A percentile compares a stretch with the other conserved stretches of the same genome.
phyloP scores from a whole-genome alignment of 2,113 vertebrate species.

The Cygnus buccinator region DNA sequence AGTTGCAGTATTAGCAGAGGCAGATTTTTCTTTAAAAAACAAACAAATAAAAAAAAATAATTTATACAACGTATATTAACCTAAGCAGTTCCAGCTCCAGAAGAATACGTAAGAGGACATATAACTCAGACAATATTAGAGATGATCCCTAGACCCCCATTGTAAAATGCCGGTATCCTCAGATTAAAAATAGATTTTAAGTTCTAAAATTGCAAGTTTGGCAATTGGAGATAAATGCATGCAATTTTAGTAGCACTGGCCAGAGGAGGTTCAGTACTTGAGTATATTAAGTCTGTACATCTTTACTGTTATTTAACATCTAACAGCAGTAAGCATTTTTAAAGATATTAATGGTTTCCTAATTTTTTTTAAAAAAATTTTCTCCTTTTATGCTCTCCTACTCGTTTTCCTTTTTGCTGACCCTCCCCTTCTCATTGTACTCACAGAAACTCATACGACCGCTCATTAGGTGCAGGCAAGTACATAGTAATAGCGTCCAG shows the following conservation, averaged over 20 bases:
- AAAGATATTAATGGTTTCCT: background rate
- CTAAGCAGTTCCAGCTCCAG: background rate
- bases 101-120: rapidly evolving
- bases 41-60: rapidly evolving
- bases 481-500: conserved; percentile 89
- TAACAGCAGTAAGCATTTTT: background rate
- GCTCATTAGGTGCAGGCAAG: conserved; percentile 89
- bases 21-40: background rate
- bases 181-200: background rate
- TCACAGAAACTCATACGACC: conserved; percentile 88
- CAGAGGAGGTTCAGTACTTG: background rate
- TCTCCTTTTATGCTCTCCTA: background rate
- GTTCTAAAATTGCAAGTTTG: background rate
- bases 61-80: background rate
- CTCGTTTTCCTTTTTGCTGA: background rate
- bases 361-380: background rate
- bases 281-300: background rate
- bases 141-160: background rate
- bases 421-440: conserved; percentile 53
- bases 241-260: background rate
- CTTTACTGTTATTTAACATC: background rate
- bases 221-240: background rate
- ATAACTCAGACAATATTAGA: background rate
- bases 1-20: background rate
- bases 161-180: background rate